A percentile compares a stretch with the other conserved stretches of the same genome.
Conservation (phyloP, 1,140 invertebrate species). For the Stegodyphus dumicola region DNA sequence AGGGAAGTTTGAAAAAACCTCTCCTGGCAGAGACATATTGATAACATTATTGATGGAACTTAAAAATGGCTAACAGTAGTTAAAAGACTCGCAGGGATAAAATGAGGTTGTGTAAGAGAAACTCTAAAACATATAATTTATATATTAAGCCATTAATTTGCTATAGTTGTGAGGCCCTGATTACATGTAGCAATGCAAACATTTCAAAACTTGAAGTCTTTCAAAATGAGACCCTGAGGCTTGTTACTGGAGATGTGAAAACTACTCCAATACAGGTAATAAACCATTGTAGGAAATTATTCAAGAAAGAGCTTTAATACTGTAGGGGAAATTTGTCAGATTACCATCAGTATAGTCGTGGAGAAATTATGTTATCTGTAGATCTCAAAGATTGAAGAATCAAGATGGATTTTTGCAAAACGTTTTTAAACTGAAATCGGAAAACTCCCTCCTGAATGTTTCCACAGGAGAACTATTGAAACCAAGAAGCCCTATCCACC, state of each 20-base stretch:
- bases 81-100: constrained; percentile 10
- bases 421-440: too few relatives aligned
- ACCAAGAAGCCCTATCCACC: too few relatives aligned
- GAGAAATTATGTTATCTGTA: too few relatives aligned
- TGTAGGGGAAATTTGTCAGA: too few relatives aligned
- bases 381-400: too few relatives aligned
- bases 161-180: not conserved
- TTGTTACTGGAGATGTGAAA: not conserved
- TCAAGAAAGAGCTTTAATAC: too few relatives aligned
- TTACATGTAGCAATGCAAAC: not conserved
- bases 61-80: not conserved
- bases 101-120: constrained; percentile 10
- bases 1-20: constrained; percentile 10
- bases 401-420: too few relatives aligned
- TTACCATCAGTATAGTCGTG: too few relatives aligned
- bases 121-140: constrained; percentile 8
- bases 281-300: too few relatives aligned
- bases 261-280: not conserved
- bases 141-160: not conserved
- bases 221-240: constrained; percentile 7
- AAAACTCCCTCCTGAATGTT: too few relatives aligned
- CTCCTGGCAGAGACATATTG: not conserved
- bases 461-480: too few relatives aligned
- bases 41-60: not conserved
- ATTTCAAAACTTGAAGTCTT: not conserved